phyloP scores from a whole-genome alignment of 2,888 invertebrate genomes.

The Melinopterus prodromus region DNA sequence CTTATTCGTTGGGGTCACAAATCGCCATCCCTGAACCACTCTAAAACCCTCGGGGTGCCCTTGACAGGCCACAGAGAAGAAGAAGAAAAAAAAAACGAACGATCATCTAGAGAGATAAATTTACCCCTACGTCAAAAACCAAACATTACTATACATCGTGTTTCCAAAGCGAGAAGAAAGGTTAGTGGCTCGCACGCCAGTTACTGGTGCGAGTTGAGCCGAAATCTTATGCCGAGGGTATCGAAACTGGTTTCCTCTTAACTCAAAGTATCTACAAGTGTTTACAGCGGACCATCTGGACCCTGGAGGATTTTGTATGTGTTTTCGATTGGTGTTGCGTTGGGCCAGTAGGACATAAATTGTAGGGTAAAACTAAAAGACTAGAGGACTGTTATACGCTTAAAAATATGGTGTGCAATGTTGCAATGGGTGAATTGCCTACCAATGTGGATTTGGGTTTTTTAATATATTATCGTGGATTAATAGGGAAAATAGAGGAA shows the following conservation, averaged over 20 bases:
- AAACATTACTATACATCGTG: conserved; percentile 20
- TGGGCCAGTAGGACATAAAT: conserved; percentile 9
- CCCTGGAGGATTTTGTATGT: background rate
- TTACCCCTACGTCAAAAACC: conserved; percentile 20
- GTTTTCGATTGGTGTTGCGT: background rate
- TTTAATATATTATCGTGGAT: too few relatives aligned
- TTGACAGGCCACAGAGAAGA: background rate
- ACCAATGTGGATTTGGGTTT: too few relatives aligned
- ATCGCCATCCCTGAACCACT: background rate
- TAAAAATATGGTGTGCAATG: background rate
- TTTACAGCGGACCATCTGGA: conserved; percentile 52
- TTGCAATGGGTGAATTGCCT: too few relatives aligned
- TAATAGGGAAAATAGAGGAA: too few relatives aligned
- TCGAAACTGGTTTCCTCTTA: conserved; percentile 55
- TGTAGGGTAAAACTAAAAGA: background rate
- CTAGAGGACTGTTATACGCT: background rate
- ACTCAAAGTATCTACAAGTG: conserved; percentile 59
- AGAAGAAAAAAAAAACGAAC: background rate
- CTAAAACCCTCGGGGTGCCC: background rate
- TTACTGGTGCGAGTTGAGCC: background rate
- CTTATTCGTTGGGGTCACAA: background rate
- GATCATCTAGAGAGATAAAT: conserved; percentile 17
- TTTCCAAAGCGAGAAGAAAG: conserved; percentile 10
- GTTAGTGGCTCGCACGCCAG: background rate
- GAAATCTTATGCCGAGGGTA: conserved; percentile 24